Percentiles rank a stretch among this genome's conserved stretches.
Conservation (phyloP, 1,140 invertebrate genomes). For the Hylaeus anthracinus region DNA sequence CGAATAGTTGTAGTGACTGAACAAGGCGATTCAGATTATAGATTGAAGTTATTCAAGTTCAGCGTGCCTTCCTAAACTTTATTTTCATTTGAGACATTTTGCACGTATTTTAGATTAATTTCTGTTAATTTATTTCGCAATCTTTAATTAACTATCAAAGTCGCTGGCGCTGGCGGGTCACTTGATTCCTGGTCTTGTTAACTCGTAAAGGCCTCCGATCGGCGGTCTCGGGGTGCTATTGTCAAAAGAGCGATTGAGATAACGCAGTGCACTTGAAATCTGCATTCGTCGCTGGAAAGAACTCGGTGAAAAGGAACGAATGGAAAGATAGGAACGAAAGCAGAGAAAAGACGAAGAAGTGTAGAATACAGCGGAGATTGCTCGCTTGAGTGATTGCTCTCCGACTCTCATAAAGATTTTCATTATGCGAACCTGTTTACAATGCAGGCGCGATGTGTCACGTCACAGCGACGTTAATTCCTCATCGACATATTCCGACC, state of each 20-base stretch:
- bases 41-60: too few species aligned
- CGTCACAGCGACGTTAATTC: slow-evolving; percentile 38
- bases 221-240: too few species aligned
- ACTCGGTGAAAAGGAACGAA: not conserved
- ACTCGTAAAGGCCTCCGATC: too few species aligned
- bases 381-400: slow-evolving; percentile 27
- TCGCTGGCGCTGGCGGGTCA: too few species aligned
- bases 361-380: slow-evolving; percentile 15
- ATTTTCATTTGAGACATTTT: too few species aligned
- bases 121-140: too few species aligned
- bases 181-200: too few species aligned
- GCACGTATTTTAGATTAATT: too few species aligned
- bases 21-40: too few species aligned
- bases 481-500: slow-evolving; percentile 23
- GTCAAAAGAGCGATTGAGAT: not conserved
- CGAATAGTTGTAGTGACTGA: too few species aligned
- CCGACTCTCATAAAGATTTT: slow-evolving; percentile 50
- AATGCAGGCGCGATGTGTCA: slow-evolving; percentile 41
- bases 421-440: slow-evolving; percentile 51
- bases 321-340: not conserved
- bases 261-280: not conserved
- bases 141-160: too few species aligned
- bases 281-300: not conserved
- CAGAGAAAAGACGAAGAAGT: slow-evolving; percentile 4
- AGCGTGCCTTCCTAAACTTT: too few species aligned